These are phyloP conservation scores for Masticophis lateralis DNA, from an alignment of 2,797 vertebrate genomes.

Conservation along the genomic window DNA sequence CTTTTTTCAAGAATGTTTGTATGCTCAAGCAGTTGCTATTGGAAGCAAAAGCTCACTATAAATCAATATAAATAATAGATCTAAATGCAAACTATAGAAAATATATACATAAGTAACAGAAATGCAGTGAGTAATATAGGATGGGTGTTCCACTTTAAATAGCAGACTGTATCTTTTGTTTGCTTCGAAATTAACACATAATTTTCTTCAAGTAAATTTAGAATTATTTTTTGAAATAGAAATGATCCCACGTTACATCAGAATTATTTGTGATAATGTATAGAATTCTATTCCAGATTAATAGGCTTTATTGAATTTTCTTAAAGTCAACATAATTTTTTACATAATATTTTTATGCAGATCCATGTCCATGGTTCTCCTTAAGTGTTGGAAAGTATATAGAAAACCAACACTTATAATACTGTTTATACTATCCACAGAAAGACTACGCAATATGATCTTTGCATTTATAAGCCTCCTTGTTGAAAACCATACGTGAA, in stretches of 20 bases:
- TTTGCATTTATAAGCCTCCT: neutral
- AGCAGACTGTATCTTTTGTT: neutral
- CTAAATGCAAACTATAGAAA: neutral
- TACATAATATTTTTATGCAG: neutral
- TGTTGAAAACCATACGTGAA: neutral
- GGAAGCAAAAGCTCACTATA: neutral
- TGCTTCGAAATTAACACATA: neutral
- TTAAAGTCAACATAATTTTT: neutral
- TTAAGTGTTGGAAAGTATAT: neutral
- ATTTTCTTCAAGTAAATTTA: neutral
- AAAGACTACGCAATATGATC: neutral
- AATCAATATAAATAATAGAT: neutral
- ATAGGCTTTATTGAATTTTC: neutral
- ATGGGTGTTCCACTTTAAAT: neutral
- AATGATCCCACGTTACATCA: neutral
- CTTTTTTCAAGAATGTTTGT: neutral
- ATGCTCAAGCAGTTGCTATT: neutral
- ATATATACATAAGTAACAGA: neutral
- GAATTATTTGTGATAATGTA: neutral
- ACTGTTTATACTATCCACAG: neutral
- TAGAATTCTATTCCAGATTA: neutral
- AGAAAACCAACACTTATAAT: neutral
- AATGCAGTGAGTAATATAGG: neutral
- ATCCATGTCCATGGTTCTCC: neutral
- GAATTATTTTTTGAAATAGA: neutral